These are phyloP conservation scores for Pygocentrus nattereri DNA, from an alignment of 2,797 vertebrate genomes.

Conservation along the genomic window DNA sequence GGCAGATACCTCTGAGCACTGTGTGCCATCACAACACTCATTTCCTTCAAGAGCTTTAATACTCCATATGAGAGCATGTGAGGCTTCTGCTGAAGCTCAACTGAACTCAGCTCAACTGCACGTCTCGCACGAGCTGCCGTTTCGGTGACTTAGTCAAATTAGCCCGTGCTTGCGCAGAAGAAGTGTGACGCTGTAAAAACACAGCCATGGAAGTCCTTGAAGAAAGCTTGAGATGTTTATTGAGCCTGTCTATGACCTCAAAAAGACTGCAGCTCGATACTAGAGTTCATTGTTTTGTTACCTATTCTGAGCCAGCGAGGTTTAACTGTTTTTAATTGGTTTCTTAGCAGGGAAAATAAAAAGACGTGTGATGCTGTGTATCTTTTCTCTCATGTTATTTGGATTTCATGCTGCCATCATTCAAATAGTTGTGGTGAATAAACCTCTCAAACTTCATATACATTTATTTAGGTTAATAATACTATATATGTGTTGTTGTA, in stretches of 20 bases:
- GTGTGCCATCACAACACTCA: neutral
- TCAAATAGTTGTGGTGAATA: too few relatives aligned
- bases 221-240: neutral
- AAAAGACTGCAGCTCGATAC: neutral
- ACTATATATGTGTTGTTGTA: neutral
- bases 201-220: neutral
- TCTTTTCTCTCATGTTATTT: neutral
- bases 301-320: neutral
- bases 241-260: neutral
- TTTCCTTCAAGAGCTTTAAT: neutral
- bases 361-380: neutral
- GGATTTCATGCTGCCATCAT: neutral
- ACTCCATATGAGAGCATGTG: neutral
- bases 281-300: neutral
- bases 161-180: neutral
- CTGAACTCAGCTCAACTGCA: neutral
- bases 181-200: neutral
- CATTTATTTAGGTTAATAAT: too few relatives aligned
- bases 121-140: neutral
- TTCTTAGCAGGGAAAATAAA: neutral
- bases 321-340: neutral
- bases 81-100: neutral
- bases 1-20: neutral
- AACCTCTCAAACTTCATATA: too few relatives aligned
- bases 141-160: constrained; percentile 4